These are phyloP conservation scores for Acipenser transmontanus DNA, from an alignment of 2,797 vertebrate species.

Conservation along the genomic window DNA sequence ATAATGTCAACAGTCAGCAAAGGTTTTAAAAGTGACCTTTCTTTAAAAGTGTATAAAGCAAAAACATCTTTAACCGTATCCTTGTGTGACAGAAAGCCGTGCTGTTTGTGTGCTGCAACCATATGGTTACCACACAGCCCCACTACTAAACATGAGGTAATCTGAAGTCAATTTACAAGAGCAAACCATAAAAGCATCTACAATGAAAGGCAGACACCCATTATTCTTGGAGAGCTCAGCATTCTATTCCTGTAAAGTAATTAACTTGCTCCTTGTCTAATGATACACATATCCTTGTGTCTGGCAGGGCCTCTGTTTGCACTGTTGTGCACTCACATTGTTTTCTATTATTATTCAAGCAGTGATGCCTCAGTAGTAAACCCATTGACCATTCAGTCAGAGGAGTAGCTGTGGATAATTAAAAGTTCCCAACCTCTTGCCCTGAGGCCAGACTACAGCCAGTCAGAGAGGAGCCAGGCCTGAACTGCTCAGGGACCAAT, in stretches of 20 bases:
- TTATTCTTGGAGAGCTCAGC: conserved; percentile 32
- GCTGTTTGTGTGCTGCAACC: conserved; percentile 40
- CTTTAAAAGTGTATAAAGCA: background rate
- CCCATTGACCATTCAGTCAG: conserved; percentile 81
- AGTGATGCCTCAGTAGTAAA: conserved; percentile 68
- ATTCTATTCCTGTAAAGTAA: conserved; percentile 53
- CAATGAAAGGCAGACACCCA: conserved; percentile 55
- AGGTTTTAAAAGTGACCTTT: background rate
- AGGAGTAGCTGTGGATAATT: conserved; percentile 76
- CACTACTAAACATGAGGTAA: conserved; percentile 40
- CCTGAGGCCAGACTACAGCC: conserved; percentile 63
- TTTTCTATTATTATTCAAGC: conserved; percentile 81
- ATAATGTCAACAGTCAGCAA: too few species aligned
- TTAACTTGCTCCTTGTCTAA: conserved; percentile 66
- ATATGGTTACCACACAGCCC: conserved; percentile 54
- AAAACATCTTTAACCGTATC: conserved; percentile 25
- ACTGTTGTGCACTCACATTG: conserved; percentile 48
- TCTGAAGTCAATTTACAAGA: conserved; percentile 37
- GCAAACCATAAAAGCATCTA: conserved; percentile 29
- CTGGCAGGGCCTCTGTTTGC: conserved; percentile 35
- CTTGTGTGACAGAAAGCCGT: conserved; percentile 37
- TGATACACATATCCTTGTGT: conserved; percentile 53
- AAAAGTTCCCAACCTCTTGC: conserved; percentile 85
- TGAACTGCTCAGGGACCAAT: conserved; percentile 57
- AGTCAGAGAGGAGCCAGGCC: conserved; percentile 63